Evolutionary conservation across 1,140 invertebrate species (phyloP), one percentile per base, ranked within the genome.

Genomic region (Nasonia longicornis): DNA sequence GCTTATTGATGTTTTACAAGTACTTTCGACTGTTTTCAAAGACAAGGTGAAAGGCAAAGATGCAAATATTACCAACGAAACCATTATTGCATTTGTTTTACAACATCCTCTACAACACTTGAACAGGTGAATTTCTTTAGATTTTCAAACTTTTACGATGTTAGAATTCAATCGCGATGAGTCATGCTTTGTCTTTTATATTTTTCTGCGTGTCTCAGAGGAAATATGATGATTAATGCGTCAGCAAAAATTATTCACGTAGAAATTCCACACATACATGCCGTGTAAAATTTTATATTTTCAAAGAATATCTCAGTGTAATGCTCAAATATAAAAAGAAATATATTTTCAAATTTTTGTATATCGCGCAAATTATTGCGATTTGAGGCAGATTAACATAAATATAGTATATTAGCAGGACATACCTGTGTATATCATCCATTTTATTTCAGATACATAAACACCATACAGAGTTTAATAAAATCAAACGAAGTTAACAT

Each of bases 11-110:
- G 89, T 93, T 64, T 92, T 93, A 67, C 90, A 91, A 83, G 89
- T 90, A 87, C 86, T 94, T 84, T 91, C 92, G 86, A 93, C 91
- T 87, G 89, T 93, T 84, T 93, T 94, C 86, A 91, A 91, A 84
- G 91, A 93, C 85, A 92, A 91, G 86, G 87, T 92, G 87, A 84
- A 91, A 91, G 86, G 83, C 88, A 91, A 84, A 38, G 86, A 87
- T 77, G 48, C 69, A 66, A 93, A 92, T 85, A 91, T 91, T 73
- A 92, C 91, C 83, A 93, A 93, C 77, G 93, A 94, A 89, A 89
- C 91, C 64, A 88, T 93, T 77, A 91, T 94, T 63, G 89, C 89
- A 20, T 89, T 91, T 83, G 92, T 93, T 52, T 91, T 95, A 77
- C 88, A 93, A 63, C 91, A 93, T 85, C 94, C 93, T 78, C 86